Percentiles rank a stretch among this genome's conserved stretches.
Evolutionary conservation across 2,113 vertebrate genomes (phyloP).

Genomic region (Potamarius usumacintae): DNA sequence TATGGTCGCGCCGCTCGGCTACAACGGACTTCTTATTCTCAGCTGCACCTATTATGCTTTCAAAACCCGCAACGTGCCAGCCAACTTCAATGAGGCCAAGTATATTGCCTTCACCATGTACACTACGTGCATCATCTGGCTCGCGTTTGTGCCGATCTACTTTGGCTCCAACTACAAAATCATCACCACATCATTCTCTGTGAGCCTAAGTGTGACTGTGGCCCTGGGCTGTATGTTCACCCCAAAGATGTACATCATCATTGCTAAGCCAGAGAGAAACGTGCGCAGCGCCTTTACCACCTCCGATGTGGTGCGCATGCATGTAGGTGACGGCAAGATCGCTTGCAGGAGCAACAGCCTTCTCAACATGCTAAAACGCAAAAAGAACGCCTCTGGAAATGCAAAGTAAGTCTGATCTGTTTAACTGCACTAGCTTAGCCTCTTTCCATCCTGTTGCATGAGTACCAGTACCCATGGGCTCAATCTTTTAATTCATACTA

Average conservation of each 20-base stretch:
- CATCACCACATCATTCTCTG: constrained; percentile 96
- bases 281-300: constrained; percentile 99
- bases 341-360: constrained; percentile 92
- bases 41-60: constrained; percentile 99
- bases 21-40: constrained; percentile 95
- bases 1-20: constrained; percentile 91
- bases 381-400: constrained; percentile 86
- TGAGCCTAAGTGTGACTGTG: constrained; percentile 95
- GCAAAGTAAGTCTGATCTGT: constrained; percentile 80
- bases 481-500: constrained; percentile 37
- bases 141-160: constrained; percentile 97
- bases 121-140: constrained; percentile 98
- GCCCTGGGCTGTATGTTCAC: constrained; percentile 98
- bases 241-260: constrained; percentile 98
- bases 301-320: constrained; percentile 96
- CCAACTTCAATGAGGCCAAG: constrained; percentile 98
- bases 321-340: constrained; percentile 92
- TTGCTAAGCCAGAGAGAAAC: constrained; percentile 93
- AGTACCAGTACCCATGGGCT: constrained; percentile 63
- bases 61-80: constrained; percentile 97
- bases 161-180: constrained; percentile 99
- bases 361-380: constrained; percentile 96
- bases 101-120: constrained; percentile 99
- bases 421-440: constrained; percentile 45
- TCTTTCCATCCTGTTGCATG: constrained; percentile 62